Conservation (phyloP, 2,888 invertebrate species). For the Bombyx huttoni region DNA sequence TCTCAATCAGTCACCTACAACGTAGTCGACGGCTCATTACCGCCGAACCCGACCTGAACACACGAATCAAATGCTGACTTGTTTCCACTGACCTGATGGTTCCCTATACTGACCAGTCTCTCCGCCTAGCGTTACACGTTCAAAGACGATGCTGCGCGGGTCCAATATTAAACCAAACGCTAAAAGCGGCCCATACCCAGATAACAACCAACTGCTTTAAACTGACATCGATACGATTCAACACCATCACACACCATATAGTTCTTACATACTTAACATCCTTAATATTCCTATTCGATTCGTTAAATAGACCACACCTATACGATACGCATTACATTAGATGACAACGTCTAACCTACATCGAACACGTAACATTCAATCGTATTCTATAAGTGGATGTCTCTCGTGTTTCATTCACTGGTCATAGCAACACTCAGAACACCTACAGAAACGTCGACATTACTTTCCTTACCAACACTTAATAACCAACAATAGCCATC, state of each 20-base stretch:
- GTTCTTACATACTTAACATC: constrained; percentile 56
- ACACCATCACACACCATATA: constrained; percentile 54
- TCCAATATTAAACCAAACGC: constrained; percentile 55
- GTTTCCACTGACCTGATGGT: constrained; percentile 34
- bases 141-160: constrained; percentile 41
- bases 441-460: constrained; percentile 40
- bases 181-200: constrained; percentile 50
- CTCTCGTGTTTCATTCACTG: constrained; percentile 35
- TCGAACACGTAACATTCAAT: constrained; percentile 27
- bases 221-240: constrained; percentile 53
- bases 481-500: constrained; percentile 61
- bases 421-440: constrained; percentile 41
- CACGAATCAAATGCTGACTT: constrained; percentile 43
- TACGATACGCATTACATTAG: constrained; percentile 49
- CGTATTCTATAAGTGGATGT: constrained; percentile 26
- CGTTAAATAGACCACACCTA: constrained; percentile 68
- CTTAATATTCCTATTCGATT: constrained; percentile 54
- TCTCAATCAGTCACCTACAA: constrained; percentile 63
- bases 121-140: constrained; percentile 33
- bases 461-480: constrained; percentile 49
- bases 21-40: constrained; percentile 36
- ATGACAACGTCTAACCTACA: constrained; percentile 48
- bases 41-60: constrained; percentile 36
- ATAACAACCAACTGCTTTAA: constrained; percentile 59
- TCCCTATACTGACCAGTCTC: constrained; percentile 28